Evolutionary conservation across 2,113 vertebrate species (phyloP).

Genomic region (Bubo blakistoni): DNA sequence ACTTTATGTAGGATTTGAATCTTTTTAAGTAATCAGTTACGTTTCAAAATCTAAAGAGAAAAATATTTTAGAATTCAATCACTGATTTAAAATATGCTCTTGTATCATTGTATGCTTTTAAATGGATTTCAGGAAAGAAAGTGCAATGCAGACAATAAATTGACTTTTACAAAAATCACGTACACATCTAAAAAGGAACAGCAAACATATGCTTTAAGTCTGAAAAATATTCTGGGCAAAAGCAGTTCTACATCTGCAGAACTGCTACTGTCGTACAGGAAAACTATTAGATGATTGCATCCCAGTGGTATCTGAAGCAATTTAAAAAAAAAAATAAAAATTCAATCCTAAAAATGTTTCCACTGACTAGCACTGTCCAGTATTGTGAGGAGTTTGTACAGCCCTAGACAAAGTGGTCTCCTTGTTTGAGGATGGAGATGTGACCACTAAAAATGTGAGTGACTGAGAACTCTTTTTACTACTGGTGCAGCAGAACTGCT

Average conservation of each 20-base stretch:
- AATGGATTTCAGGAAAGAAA: background rate
- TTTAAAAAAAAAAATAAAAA: background rate
- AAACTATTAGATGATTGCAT: background rate
- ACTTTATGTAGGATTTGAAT: background rate
- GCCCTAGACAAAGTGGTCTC: background rate
- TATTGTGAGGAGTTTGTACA: background rate
- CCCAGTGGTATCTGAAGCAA: background rate
- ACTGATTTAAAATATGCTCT: background rate
- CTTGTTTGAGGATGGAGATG: background rate
- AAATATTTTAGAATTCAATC: background rate
- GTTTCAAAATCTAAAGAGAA: background rate
- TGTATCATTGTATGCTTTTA: background rate
- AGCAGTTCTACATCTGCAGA: background rate
- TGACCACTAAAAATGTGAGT: background rate
- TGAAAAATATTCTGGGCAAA: background rate
- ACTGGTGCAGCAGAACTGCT: background rate
- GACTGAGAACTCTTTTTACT: background rate
- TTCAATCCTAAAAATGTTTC: background rate
- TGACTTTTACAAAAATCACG: background rate
- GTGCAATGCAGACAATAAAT: background rate
- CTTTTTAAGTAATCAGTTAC: background rate
- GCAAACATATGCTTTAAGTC: rapidly evolving
- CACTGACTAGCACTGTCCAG: background rate
- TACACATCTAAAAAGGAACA: background rate
- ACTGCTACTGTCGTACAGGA: background rate